Percentiles rank a stretch among this genome's conserved stretches.
phyloP scores from a whole-genome alignment of 2,888 invertebrate genomes.

The Nomada fucata region DNA sequence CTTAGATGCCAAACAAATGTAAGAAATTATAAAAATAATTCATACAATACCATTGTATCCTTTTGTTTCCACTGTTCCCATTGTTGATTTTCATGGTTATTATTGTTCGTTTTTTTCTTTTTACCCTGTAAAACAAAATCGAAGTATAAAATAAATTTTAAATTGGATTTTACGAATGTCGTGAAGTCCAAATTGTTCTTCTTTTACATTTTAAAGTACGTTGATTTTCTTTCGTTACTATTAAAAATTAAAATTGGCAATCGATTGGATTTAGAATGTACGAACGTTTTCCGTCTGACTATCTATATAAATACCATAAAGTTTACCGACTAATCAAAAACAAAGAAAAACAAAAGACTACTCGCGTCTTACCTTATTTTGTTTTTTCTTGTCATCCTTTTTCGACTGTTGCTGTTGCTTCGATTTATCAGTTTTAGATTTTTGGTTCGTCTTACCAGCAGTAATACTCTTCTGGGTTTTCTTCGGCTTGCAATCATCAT shows the following conservation, averaged over 20 bases:
- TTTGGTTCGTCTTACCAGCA: slow-evolving; percentile 71
- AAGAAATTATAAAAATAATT: slow-evolving; percentile 70
- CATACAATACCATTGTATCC: slow-evolving; percentile 87
- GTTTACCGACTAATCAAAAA: slow-evolving; percentile 67
- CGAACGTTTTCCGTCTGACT: slow-evolving; percentile 46
- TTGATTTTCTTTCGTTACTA: background rate
- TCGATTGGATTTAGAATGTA: slow-evolving; percentile 31
- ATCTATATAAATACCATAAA: slow-evolving; percentile 24
- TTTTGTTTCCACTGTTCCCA: slow-evolving; percentile 91
- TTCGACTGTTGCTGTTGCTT: slow-evolving; percentile 73
- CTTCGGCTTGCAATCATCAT: slow-evolving; percentile 87
- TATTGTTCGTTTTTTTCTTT: slow-evolving; percentile 85
- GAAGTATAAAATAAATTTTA: background rate
- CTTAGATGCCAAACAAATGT: slow-evolving; percentile 22
- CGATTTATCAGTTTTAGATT: slow-evolving; percentile 79
- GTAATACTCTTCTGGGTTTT: slow-evolving; percentile 84
- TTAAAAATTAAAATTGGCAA: background rate
- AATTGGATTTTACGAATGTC: background rate
- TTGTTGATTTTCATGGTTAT: slow-evolving; percentile 86
- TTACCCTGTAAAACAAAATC: slow-evolving; percentile 78
- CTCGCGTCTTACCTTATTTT: slow-evolving; percentile 75
- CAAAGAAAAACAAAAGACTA: slow-evolving; percentile 55
- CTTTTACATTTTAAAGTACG: background rate
- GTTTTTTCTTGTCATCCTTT: slow-evolving; percentile 80
- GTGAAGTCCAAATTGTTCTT: background rate